These are phyloP conservation scores for Sebastes flavidus DNA, from an alignment of 2,797 vertebrate species.

Conservation along the genomic window DNA sequence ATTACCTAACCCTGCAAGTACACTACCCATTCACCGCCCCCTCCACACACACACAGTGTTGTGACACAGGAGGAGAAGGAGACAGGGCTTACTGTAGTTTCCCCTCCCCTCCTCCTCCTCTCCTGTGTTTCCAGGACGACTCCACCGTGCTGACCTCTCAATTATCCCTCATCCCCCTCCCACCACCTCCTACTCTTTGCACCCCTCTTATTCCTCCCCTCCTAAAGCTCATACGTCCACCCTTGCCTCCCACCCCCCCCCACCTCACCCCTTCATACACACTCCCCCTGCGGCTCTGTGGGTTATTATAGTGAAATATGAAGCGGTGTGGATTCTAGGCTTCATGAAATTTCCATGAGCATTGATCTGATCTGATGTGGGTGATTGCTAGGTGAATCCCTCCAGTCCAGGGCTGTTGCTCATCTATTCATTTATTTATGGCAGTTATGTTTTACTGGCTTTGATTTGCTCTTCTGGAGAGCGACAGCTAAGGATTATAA, in stretches of 20 bases:
- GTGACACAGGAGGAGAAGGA: constrained; percentile 50
- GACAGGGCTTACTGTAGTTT: constrained; percentile 38
- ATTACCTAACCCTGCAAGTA: constrained; percentile 77
- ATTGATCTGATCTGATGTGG: constrained; percentile 86
- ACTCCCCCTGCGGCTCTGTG: constrained; percentile 74
- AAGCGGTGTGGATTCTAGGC: constrained; percentile 82
- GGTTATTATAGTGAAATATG: constrained; percentile 88
- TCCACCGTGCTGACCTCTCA: constrained; percentile 71
- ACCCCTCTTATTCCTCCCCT: constrained; percentile 10
- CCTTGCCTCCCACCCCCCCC: constrained; percentile 17
- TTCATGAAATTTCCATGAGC: constrained; percentile 89
- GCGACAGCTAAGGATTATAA: constrained; percentile 80
- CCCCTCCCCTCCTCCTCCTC: constrained; percentile 46
- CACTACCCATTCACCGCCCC: constrained; percentile 8
- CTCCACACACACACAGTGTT: constrained; percentile 1
- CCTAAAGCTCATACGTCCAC: constrained; percentile 44
- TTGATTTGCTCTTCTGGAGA: constrained; percentile 83
- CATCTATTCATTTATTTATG: constrained; percentile 85
- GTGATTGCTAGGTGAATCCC: constrained; percentile 86
- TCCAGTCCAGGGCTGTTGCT: constrained; percentile 79
- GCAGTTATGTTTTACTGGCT: constrained; percentile 83
- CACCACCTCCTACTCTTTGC: constrained; percentile 17
- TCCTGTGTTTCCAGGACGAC: constrained; percentile 56
- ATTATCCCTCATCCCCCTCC: constrained; percentile 55
- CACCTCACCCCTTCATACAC: constrained; percentile 60